phyloP scores from a whole-genome alignment of 2,113 vertebrate genomes.

The Corvus moneduloides region DNA sequence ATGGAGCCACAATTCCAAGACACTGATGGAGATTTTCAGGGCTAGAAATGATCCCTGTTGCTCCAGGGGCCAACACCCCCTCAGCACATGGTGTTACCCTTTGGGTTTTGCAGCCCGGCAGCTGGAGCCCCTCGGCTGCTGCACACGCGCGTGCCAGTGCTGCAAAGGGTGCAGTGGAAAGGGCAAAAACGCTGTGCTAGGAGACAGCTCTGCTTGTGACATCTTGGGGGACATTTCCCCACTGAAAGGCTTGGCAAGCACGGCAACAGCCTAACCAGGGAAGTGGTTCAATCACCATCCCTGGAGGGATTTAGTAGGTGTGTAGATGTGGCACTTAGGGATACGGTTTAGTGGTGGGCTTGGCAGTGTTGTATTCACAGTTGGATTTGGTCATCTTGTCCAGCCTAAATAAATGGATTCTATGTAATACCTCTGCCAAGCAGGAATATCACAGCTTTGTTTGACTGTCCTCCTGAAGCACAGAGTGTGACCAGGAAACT shows the following conservation, averaged over 20 bases:
- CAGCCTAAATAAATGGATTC: background rate
- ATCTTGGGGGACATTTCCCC: fast-evolving
- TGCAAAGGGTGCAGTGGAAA: background rate
- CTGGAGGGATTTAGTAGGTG: fast-evolving
- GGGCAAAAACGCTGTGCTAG: background rate
- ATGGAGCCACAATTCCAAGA: background rate
- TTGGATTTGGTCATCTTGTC: background rate
- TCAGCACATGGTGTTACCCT: background rate
- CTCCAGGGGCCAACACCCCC: fast-evolving
- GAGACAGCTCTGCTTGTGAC: background rate
- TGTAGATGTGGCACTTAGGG: background rate
- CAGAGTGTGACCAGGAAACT: background rate
- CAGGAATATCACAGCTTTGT: background rate
- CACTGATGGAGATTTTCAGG: background rate
- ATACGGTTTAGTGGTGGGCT: background rate
- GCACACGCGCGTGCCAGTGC: background rate
- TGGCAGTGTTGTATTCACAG: background rate
- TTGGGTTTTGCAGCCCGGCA: background rate
- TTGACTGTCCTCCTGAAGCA: background rate
- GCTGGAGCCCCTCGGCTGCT: background rate
- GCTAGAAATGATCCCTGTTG: background rate
- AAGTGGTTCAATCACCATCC: fast-evolving
- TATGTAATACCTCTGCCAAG: background rate
- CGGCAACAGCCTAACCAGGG: background rate
- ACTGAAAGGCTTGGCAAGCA: background rate